phyloP scores from a whole-genome alignment of 2,797 vertebrate species.

The Megalops cyprinoides region DNA sequence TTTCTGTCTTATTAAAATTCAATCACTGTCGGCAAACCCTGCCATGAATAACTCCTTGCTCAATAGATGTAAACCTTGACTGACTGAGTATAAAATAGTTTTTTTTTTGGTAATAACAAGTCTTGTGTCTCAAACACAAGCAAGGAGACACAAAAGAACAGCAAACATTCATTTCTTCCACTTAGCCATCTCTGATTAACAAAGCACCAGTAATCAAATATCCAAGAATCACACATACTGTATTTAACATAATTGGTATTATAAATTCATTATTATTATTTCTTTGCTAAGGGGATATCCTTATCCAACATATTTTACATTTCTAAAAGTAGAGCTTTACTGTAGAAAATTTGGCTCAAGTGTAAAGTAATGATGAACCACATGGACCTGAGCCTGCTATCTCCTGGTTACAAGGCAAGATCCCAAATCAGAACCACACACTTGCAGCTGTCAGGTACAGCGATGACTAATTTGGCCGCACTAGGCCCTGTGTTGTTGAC shows the following conservation, averaged over 20 bases:
- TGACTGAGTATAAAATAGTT: neutral
- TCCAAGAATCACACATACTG: no score
- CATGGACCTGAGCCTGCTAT: neutral
- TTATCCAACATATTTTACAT: neutral
- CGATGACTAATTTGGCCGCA: no score
- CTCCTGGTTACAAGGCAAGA: neutral
- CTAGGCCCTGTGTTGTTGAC: neutral
- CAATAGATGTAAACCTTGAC: conserved; percentile 2
- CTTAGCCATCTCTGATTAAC: neutral
- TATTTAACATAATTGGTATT: no score
- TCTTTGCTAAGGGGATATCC: neutral
- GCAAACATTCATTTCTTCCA: neutral
- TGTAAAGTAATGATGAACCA: neutral
- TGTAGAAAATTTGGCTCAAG: neutral
- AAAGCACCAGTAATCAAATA: neutral
- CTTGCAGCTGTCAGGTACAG: no score
- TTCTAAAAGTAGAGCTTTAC: neutral
- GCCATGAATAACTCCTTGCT: neutral
- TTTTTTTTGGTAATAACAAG: neutral
- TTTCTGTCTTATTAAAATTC: conserved; percentile 10
- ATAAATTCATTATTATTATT: neutral
- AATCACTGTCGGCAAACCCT: conserved; percentile 1
- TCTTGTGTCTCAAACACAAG: neutral
- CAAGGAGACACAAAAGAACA: neutral
- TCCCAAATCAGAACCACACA: neutral